These are phyloP conservation scores for Drosophila sp. DNA, from an alignment of 1,140 invertebrate species.

Conservation along the genomic window DNA sequence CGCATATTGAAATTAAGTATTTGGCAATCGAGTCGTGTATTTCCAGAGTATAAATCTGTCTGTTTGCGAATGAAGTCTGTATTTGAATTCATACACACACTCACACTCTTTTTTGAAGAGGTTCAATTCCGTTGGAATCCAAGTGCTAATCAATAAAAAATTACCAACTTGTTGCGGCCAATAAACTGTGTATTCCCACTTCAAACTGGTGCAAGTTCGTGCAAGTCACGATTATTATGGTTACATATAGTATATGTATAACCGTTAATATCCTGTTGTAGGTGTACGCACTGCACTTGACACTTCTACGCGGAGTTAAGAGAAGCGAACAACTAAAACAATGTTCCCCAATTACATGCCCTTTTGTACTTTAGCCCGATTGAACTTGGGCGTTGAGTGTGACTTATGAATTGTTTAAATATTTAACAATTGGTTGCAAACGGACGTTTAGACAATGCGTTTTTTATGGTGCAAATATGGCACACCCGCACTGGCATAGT, in stretches of 20 bases:
- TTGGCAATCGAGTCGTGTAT: constrained; percentile 60
- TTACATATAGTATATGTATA: constrained; percentile 20
- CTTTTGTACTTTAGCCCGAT: constrained; percentile 57
- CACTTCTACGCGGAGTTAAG: constrained; percentile 16
- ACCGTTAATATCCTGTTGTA: constrained; percentile 47
- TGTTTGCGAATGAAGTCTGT: constrained; percentile 30
- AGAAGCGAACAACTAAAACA: constrained; percentile 58
- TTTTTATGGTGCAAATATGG: constrained; percentile 43
- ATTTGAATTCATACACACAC: constrained; percentile 25
- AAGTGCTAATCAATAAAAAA: constrained; percentile 66
- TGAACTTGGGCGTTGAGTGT: constrained; percentile 24
- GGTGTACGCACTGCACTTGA: constrained; percentile 10
- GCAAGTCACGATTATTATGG: constrained; percentile 32
- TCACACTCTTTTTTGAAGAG: constrained; percentile 3
- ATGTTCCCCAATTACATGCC: constrained; percentile 69
- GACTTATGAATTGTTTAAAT: constrained; percentile 80
- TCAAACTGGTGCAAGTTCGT: constrained; percentile 62
- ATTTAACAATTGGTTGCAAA: constrained; percentile 77
- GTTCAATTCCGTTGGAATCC: constrained; percentile 4
- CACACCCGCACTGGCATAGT: constrained; percentile 55
- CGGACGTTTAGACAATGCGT: constrained; percentile 58
- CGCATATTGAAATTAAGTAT: constrained; percentile 53
- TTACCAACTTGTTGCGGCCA: constrained; percentile 69
- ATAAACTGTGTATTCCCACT: constrained; percentile 18
- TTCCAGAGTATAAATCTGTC: constrained; percentile 33